These are phyloP conservation scores for Elephas maximus DNA, from an alignment of 2,113 vertebrate genomes.

Conservation along the genomic window DNA sequence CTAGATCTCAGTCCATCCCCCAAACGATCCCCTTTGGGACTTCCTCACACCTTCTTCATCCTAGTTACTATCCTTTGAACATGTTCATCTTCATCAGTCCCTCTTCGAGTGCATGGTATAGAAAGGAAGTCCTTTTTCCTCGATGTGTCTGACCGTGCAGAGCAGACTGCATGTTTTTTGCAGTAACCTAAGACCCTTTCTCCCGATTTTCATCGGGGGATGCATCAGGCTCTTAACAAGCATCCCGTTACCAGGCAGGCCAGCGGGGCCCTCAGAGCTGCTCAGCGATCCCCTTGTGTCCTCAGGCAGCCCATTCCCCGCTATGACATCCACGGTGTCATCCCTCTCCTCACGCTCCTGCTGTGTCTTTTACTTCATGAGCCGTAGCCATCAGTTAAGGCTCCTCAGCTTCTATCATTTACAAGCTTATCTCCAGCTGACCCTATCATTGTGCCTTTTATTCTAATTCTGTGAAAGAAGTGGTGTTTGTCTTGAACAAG, in stretches of 20 bases:
- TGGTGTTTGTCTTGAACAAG: background rate
- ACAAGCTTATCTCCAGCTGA: background rate
- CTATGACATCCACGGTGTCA: background rate
- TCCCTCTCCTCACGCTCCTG: background rate
- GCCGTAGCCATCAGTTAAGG: background rate
- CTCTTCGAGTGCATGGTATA: background rate
- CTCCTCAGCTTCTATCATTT: background rate
- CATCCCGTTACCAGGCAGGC: background rate
- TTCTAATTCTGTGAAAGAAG: background rate
- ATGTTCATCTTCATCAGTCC: background rate
- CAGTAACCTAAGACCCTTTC: background rate
- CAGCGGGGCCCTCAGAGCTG: background rate
- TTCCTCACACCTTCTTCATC: background rate
- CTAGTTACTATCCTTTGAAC: background rate
- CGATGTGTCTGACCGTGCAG: background rate
- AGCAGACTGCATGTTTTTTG: background rate
- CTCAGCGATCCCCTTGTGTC: background rate
- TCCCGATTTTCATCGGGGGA: background rate
- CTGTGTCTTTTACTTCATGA: background rate
- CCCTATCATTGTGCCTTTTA: background rate
- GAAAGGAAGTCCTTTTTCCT: background rate
- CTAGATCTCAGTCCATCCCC: background rate
- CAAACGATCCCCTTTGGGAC: background rate
- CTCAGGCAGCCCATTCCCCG: background rate
- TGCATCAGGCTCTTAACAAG: background rate